Percentiles rank a stretch among this genome's conserved stretches.
phyloP scores from a whole-genome alignment of 2,888 invertebrate species.

The Xylophagus ater region DNA sequence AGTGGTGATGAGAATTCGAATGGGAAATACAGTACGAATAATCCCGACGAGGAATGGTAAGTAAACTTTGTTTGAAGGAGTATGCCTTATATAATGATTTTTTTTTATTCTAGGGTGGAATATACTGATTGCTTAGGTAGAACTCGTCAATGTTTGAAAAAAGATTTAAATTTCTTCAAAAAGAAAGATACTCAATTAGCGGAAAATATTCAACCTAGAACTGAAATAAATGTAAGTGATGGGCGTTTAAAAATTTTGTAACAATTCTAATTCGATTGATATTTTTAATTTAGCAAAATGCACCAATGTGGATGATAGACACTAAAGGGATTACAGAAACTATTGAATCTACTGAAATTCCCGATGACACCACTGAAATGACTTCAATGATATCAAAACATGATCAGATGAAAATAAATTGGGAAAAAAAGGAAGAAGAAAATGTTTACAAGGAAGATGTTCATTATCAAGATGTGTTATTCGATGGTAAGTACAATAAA shows the following conservation, averaged over 20 bases:
- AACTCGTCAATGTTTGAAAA: slow-evolving; percentile 68
- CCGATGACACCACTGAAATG: slow-evolving; percentile 33
- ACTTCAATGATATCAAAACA: slow-evolving; percentile 46
- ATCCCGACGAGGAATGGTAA: slow-evolving; percentile 50
- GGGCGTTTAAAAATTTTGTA: not conserved
- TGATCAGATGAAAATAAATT: slow-evolving; percentile 66
- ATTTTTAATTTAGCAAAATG: slow-evolving; percentile 28
- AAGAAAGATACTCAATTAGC: slow-evolving; percentile 47
- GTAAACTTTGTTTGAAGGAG: slow-evolving; percentile 6
- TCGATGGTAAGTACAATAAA: slow-evolving; percentile 62
- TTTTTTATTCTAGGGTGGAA: slow-evolving; percentile 79
- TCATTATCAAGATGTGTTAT: slow-evolving; percentile 87
- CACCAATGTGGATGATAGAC: slow-evolving; percentile 37
- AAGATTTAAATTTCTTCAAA: slow-evolving; percentile 59
- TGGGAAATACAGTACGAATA: slow-evolving; percentile 21
- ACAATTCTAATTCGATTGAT: not conserved
- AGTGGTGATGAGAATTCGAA: slow-evolving; percentile 41
- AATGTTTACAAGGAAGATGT: slow-evolving; percentile 60
- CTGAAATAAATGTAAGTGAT: slow-evolving; percentile 13
- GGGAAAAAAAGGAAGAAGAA: slow-evolving; percentile 75
- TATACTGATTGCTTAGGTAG: slow-evolving; percentile 82
- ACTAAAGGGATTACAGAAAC: slow-evolving; percentile 21
- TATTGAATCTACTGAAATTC: slow-evolving; percentile 20
- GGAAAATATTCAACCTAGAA: slow-evolving; percentile 18
- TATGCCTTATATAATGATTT: too few species aligned